Base-by-base conservation (phyloP, 2,888 invertebrate species). In the Mimachlamys varia region DNA sequence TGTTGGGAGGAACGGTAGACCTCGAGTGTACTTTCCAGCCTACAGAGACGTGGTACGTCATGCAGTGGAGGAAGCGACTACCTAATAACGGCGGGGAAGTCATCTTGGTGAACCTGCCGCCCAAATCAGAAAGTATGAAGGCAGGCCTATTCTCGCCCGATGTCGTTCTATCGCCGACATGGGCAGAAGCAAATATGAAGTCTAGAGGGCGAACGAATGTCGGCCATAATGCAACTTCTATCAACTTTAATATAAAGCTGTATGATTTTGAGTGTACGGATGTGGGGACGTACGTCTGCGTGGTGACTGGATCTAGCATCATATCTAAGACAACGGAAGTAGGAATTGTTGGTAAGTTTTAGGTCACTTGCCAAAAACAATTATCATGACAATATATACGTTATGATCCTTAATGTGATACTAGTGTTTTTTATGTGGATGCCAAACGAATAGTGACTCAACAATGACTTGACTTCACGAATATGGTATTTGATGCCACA, bases 301-400 rank as follows among this genome's bases (percentile, higher is more conserved):
- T 76, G 5, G 76, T 76, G 12, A 76, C 76, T 13, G 76, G 76
- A 0, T 76, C 76, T 33, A 76, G 76, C 33, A 76, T 76, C 33
- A 33, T 76, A 27, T 76, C 76, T 33, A 76, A 76, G 27, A 76
- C 76, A 76, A 76, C 76, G 5, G 76, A 76, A 76, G 76, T 76
- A 15, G 76, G 76, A 1, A 76, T 76, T 76, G 76, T 76, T 27
- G 76, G 76, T 76, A 76, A 33, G 76, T 76, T 7, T 5, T 44
- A 12, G 7, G 2, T 33, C 4, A 76, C 4, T 10, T 22, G 10
- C n/a, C 3, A 7, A 62, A 62, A 1, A 62, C 5, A 53, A 2
- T 17, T 10, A 19, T 17, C 53, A 2, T 53, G 17, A 17, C 5
- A 17, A 12, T 17, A 15, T 53, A 53, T 12, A 17, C 19, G 53